Evolutionary conservation across 2,113 vertebrate species (phyloP).

Genomic region (Dromiciops gliroides): DNA sequence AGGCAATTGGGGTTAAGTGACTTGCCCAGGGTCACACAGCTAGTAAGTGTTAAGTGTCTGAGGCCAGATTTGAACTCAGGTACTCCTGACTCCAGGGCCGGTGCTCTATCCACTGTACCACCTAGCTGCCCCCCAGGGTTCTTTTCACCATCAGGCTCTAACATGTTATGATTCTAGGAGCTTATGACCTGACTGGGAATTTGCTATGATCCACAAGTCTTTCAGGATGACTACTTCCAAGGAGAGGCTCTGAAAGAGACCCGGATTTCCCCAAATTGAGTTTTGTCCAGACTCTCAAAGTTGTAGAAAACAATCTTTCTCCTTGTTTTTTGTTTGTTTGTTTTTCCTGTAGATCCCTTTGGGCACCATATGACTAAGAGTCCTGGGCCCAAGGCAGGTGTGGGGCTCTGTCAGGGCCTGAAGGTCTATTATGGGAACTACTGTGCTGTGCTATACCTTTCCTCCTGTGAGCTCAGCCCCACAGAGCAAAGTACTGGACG

Average conservation of each 20-base stretch:
- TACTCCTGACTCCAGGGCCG: no score
- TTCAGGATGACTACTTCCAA: not conserved
- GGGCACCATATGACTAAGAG: not conserved
- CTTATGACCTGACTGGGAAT: not conserved
- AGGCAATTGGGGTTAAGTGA: no score
- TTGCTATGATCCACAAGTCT: not conserved
- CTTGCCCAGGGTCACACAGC: no score
- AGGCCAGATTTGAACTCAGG: no score
- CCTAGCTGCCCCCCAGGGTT: no score
- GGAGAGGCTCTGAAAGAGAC: not conserved
- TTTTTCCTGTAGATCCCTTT: not conserved
- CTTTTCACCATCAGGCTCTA: not conserved
- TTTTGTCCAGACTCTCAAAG: not conserved
- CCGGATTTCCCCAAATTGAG: not conserved
- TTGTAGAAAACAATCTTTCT: not conserved
- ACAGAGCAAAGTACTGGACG: not conserved
- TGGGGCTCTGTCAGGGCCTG: not conserved
- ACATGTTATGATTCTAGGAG: not conserved
- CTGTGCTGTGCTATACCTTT: not conserved
- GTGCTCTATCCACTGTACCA: no score
- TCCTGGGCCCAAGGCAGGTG: not conserved
- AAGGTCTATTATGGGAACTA: not conserved
- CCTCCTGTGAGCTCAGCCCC: not conserved
- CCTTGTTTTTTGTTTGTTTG: not conserved
- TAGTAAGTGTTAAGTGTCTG: no score